phyloP scores from a whole-genome alignment of 2,113 vertebrate genomes.

The Lagopus leucura region DNA sequence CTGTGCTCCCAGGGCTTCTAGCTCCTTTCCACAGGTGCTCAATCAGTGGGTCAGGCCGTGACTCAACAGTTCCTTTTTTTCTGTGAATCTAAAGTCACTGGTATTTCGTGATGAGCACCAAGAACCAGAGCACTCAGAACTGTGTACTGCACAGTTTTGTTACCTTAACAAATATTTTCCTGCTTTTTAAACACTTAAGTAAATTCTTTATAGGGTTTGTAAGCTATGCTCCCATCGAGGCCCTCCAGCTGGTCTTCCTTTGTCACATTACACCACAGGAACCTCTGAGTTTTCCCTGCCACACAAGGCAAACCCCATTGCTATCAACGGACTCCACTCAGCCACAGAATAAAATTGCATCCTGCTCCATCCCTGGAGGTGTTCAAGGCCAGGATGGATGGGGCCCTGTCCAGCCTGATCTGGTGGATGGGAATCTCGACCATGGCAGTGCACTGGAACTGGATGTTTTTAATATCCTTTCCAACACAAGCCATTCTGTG shows the following conservation, averaged over 20 bases:
- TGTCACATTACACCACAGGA: fast-evolving
- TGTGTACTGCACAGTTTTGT: not conserved
- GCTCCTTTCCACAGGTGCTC: no score
- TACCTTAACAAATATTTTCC: not conserved
- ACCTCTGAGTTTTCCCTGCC: not conserved
- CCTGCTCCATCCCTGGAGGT: not conserved
- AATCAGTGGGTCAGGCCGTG: no score
- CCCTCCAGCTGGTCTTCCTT: not conserved
- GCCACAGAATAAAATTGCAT: not conserved
- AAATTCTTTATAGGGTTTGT: not conserved
- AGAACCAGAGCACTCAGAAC: not conserved
- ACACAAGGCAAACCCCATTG: not conserved
- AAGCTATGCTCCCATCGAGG: not conserved
- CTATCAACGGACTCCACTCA: not conserved
- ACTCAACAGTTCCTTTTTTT: not conserved
- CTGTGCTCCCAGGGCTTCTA: no score
- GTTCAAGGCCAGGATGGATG: no score
- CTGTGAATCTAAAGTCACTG: not conserved
- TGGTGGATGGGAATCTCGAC: no score
- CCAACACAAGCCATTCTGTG: no score
- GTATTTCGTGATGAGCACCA: not conserved
- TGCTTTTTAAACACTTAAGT: not conserved
- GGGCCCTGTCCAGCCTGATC: no score
- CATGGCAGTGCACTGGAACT: no score
- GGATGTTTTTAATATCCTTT: no score